Evolutionary conservation across 2,888 invertebrate species (phyloP).

Genomic region (Hirtodrosophila duncani): DNA sequence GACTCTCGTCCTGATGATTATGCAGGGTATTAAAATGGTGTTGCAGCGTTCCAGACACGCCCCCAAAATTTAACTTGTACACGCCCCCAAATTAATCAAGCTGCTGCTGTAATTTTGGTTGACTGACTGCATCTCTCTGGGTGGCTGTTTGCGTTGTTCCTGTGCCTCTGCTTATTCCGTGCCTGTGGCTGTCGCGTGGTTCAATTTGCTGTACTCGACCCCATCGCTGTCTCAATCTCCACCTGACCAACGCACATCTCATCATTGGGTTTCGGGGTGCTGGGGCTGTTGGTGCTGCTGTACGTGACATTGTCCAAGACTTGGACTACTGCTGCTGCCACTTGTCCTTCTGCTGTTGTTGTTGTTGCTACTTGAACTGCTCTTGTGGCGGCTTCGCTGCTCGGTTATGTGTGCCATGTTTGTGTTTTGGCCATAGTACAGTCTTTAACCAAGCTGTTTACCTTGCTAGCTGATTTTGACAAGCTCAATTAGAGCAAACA

Average conservation of each 20-base stretch:
- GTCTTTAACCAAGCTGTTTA: constrained; percentile 15
- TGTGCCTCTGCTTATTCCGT: too few relatives aligned
- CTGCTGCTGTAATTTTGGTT: constrained; percentile 65
- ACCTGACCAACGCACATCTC: constrained; percentile 25
- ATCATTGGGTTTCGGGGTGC: neutral
- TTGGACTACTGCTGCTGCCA: constrained; percentile 3
- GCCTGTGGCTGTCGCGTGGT: constrained; percentile 20
- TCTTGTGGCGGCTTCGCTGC: too few relatives aligned
- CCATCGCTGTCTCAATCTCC: constrained; percentile 14
- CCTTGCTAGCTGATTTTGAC: constrained; percentile 56
- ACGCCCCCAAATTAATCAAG: constrained; percentile 70
- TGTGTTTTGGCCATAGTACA: too few relatives aligned
- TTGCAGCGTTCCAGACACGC: constrained; percentile 50
- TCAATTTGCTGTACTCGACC: constrained; percentile 35
- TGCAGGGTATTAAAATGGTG: constrained; percentile 57
- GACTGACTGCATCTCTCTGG: neutral
- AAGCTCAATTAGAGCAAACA: constrained; percentile 59
- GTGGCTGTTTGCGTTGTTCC: constrained; percentile 6
- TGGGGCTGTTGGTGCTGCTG: constrained; percentile 32
- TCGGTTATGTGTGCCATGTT: constrained; percentile 31
- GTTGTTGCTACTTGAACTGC: constrained; percentile 3
- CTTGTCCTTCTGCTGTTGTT: constrained; percentile 25
- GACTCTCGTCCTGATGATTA: neutral
- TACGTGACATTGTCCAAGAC: constrained; percentile 46
- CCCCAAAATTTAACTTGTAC: constrained; percentile 57